phyloP scores from a whole-genome alignment of 2,888 invertebrate species.

The Tenthredo livida region DNA sequence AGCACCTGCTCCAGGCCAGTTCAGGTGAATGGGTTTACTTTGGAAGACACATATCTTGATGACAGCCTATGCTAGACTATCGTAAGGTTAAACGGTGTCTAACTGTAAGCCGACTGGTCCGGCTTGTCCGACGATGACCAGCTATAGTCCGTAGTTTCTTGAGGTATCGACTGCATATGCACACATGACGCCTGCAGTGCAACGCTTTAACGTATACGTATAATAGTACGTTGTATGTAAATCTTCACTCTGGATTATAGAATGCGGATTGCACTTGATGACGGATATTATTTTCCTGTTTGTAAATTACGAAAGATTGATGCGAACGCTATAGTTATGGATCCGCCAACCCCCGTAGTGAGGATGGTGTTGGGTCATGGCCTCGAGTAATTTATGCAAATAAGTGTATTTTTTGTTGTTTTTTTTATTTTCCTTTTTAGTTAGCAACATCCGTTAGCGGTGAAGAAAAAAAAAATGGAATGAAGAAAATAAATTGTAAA shows the following conservation, averaged over 20 bases:
- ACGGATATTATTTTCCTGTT: constrained; percentile 24
- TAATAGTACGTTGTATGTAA: neutral
- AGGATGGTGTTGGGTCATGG: constrained; percentile 31
- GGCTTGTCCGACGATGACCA: constrained; percentile 62
- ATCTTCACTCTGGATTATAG: neutral
- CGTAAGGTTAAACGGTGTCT: constrained; percentile 66
- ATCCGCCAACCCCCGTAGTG: constrained; percentile 15
- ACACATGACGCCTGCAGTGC: neutral
- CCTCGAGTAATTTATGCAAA: constrained; percentile 40
- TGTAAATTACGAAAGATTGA: constrained; percentile 7
- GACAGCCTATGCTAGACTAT: constrained; percentile 46
- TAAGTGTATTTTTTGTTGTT: constrained; percentile 40
- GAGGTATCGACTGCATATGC: constrained; percentile 28
- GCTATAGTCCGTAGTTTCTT: constrained; percentile 27
- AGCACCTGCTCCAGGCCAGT: constrained; percentile 65
- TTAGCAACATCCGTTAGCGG: constrained; percentile 44
- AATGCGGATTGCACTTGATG: neutral
- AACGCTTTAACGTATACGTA: neutral
- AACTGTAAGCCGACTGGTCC: constrained; percentile 69
- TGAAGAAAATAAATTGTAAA: constrained; percentile 41
- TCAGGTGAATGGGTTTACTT: constrained; percentile 65
- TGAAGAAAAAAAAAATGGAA: constrained; percentile 16
- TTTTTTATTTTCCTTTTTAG: neutral
- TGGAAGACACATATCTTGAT: constrained; percentile 55
- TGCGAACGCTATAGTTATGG: constrained; percentile 3